These are phyloP conservation scores for Myanophis thanlyinensis DNA, from an alignment of 2,113 vertebrate genomes.

Conservation along the genomic window DNA sequence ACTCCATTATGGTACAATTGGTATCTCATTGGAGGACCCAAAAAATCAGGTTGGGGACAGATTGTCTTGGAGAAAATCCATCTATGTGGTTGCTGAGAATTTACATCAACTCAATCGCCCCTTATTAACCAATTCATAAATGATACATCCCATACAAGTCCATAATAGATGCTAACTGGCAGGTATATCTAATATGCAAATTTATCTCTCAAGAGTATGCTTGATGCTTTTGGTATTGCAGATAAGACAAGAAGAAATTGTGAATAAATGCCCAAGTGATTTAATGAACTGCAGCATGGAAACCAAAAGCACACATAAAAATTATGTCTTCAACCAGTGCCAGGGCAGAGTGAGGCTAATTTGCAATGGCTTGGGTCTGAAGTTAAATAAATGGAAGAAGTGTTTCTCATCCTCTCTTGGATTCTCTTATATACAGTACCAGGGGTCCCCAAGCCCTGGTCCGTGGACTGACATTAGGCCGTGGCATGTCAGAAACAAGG, in stretches of 20 bases:
- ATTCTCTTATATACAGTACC: background rate
- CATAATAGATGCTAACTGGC: background rate
- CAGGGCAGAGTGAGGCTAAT: background rate
- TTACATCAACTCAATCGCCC: background rate
- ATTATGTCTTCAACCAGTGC: background rate
- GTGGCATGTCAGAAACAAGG: too few relatives aligned
- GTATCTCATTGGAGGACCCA: background rate
- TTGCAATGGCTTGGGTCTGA: background rate
- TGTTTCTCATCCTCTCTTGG: background rate
- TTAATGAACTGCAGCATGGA: background rate
- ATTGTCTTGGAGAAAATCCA: background rate
- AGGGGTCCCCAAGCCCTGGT: too few relatives aligned
- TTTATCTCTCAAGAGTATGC: background rate
- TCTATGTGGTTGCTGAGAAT: background rate
- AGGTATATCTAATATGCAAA: background rate
- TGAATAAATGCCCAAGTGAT: background rate
- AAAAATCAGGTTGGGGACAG: background rate
- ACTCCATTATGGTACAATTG: background rate
- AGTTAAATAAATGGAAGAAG: background rate
- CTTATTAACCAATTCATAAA: background rate
- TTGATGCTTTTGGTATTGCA: slow-evolving; percentile 16
- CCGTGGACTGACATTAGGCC: too few relatives aligned
- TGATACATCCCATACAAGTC: background rate
- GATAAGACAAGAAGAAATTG: background rate
- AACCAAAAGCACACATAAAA: background rate